These are phyloP conservation scores for Nomada goodeniana DNA, from an alignment of 2,888 invertebrate genomes.

Conservation along the genomic window DNA sequence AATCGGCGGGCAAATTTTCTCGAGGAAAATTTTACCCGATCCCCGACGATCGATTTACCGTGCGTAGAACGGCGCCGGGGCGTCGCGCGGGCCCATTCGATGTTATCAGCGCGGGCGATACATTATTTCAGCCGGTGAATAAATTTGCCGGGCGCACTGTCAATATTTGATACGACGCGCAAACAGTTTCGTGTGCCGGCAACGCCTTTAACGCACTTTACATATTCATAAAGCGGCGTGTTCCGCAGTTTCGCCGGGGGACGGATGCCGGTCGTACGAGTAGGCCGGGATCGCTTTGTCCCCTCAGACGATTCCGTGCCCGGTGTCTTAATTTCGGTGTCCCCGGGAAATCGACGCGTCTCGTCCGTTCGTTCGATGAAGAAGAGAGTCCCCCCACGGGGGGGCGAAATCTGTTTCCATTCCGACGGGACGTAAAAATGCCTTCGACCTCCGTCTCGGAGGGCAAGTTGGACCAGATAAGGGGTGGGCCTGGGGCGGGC, in stretches of 20 bases:
- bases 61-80: conserved; percentile 16
- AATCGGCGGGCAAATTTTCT: conserved; percentile 52
- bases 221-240: conserved; percentile 78
- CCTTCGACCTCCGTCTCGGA: neutral
- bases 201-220: conserved; percentile 76
- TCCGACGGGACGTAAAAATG: neutral
- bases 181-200: conserved; percentile 75
- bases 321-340: neutral
- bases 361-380: too few relatives aligned
- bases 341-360: too few relatives aligned
- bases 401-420: too few relatives aligned
- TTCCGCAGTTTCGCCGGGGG: conserved; percentile 63
- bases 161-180: conserved; percentile 79
- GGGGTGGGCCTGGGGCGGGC: neutral
- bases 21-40: conserved; percentile 31
- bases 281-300: conserved; percentile 58
- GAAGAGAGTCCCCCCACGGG: too few relatives aligned
- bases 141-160: conserved; percentile 73
- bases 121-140: conserved; percentile 73
- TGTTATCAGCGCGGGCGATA: conserved; percentile 62
- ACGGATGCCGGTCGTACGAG: conserved; percentile 26
- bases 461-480: conserved; percentile 22
- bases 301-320: neutral
- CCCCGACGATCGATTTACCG: neutral
- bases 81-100: conserved; percentile 50